Evolutionary conservation across 2,113 vertebrate species (phyloP).

Genomic region (Grammomys surdaster): DNA sequence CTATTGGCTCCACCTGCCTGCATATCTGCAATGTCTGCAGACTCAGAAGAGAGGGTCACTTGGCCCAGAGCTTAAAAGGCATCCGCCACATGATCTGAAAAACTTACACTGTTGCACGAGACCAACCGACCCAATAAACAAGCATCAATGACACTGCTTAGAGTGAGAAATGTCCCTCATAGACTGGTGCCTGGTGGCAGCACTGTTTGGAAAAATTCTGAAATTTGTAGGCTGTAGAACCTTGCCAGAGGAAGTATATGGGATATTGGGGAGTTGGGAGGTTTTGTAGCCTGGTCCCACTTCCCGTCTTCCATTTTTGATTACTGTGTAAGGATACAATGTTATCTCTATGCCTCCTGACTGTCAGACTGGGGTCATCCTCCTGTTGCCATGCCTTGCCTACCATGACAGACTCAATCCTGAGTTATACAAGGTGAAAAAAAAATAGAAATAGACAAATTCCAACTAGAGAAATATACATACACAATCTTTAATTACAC

Average conservation of each 20-base stretch:
- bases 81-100: background rate
- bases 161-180: background rate
- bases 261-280: background rate
- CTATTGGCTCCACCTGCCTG: background rate
- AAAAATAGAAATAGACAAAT: background rate
- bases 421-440: background rate
- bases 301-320: background rate
- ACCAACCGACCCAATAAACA: background rate
- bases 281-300: background rate
- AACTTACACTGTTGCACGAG: background rate
- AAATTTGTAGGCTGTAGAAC: background rate
- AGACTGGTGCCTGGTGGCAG: background rate
- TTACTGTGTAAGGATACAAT: background rate
- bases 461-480: background rate
- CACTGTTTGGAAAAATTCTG: background rate
- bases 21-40: background rate
- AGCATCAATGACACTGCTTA: background rate
- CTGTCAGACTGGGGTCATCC: background rate
- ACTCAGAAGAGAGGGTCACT: background rate
- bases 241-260: background rate
- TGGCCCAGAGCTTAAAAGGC: background rate
- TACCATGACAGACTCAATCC: background rate
- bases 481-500: background rate
- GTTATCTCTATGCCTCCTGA: background rate
- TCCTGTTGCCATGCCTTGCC: background rate